These are phyloP conservation scores for Tragelaphus imberbis DNA, from an alignment of 2,113 vertebrate species.

Conservation along the genomic window DNA sequence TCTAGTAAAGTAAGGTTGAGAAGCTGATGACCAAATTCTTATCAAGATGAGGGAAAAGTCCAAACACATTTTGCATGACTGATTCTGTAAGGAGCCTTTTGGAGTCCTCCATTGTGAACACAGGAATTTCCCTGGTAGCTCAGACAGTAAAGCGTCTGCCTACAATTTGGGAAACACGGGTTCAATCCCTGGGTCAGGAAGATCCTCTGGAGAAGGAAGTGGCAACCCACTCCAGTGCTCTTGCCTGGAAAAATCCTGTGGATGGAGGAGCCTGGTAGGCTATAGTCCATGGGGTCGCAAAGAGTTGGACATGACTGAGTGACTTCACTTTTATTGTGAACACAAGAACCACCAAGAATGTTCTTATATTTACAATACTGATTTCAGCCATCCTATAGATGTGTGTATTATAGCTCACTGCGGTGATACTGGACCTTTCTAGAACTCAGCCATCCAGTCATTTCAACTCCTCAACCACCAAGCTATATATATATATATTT, in stretches of 20 bases:
- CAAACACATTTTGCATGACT: neutral
- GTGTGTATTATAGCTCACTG: neutral
- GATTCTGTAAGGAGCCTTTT: neutral
- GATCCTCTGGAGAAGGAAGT: neutral
- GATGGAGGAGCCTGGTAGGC: neutral
- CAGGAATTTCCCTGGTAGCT: neutral
- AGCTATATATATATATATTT: neutral
- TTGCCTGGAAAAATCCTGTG: neutral
- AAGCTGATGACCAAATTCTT: neutral
- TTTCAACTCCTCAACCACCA: neutral
- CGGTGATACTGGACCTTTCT: neutral
- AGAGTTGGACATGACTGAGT: neutral
- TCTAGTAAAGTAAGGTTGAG: neutral
- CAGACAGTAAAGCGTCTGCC: neutral
- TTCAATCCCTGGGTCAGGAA: neutral
- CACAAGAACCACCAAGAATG: neutral
- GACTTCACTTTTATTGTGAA: neutral
- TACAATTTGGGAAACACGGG: neutral
- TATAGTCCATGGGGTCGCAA: neutral
- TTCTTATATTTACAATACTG: neutral
- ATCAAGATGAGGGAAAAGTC: neutral
- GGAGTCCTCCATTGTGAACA: neutral
- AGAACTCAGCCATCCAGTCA: neutral
- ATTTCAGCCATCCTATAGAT: neutral
- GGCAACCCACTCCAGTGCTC: neutral